Percentiles rank a stretch among this genome's conserved stretches.
Conservation (phyloP, 2,888 invertebrate genomes). For the Brachynemurus nebulosus region DNA sequence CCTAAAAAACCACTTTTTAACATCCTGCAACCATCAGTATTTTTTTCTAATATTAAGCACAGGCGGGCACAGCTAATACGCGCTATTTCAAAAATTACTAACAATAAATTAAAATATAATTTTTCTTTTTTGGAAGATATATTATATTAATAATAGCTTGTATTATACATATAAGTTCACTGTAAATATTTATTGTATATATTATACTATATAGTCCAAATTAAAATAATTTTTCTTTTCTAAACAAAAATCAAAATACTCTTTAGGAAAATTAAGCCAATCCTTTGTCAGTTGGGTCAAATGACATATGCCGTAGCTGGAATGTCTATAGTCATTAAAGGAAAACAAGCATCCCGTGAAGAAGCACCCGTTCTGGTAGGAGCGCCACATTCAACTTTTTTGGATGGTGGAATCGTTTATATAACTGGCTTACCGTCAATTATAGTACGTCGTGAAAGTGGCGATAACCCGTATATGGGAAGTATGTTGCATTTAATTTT, state of each 20-base stretch:
- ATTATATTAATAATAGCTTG: no score
- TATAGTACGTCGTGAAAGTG: constrained; percentile 68
- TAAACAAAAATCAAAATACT: constrained; percentile 5
- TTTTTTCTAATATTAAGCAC: no score
- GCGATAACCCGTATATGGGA: constrained; percentile 70
- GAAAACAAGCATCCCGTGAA: constrained; percentile 54
- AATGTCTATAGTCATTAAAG: constrained; percentile 62
- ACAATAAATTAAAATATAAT: no score
- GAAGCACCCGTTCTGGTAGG: constrained; percentile 79
- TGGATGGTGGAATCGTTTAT: constrained; percentile 76
- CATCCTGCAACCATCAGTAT: no score
- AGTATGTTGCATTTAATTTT: constrained; percentile 62
- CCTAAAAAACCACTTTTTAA: no score
- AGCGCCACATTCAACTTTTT: constrained; percentile 80
- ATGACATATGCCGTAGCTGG: constrained; percentile 62
- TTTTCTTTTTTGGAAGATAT: no score
- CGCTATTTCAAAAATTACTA: no score
- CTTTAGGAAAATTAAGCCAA: constrained; percentile 43
- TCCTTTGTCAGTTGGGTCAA: constrained; percentile 60
- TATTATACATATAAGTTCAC: no score
- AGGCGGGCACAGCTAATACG: no score
- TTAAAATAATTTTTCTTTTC: constrained; percentile 11
- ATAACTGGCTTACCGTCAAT: constrained; percentile 70
- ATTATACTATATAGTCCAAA: no score
- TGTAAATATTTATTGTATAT: no score